Percentiles rank a stretch among this genome's conserved stretches.
Evolutionary conservation across 1,140 invertebrate genomes (phyloP).

Genomic region (Choristoneura fumiferana): DNA sequence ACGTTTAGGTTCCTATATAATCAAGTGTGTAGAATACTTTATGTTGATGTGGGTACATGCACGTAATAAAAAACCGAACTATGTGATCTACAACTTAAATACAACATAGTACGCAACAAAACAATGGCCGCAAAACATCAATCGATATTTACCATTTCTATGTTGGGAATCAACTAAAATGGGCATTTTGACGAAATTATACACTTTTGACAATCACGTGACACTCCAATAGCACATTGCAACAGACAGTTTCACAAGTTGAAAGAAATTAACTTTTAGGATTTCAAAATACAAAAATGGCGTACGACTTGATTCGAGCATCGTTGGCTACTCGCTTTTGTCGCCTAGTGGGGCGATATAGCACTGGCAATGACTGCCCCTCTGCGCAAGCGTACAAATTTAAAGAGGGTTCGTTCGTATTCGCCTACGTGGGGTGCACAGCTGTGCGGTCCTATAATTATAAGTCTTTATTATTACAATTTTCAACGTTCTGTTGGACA

Average conservation of each 20-base stretch:
- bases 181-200: slow-evolving; percentile 53
- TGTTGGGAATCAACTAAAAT: slow-evolving; percentile 57
- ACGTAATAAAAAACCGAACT: too few relatives aligned
- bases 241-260: slow-evolving; percentile 33
- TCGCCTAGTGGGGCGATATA: slow-evolving; percentile 43
- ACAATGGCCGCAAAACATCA: slow-evolving; percentile 60
- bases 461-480: slow-evolving; percentile 2
- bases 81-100: too few relatives aligned
- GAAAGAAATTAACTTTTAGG: slow-evolving; percentile 24
- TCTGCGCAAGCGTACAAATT: slow-evolving; percentile 67
- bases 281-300: slow-evolving; percentile 33
- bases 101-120: slow-evolving; percentile 3
- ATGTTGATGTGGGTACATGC: too few relatives aligned
- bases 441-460: slow-evolving; percentile 43
- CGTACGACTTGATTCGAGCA: slow-evolving; percentile 45
- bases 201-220: slow-evolving; percentile 43
- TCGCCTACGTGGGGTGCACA: slow-evolving; percentile 62
- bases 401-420: slow-evolving; percentile 52
- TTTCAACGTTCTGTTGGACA: neutral
- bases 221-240: slow-evolving; percentile 57
- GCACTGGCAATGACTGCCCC: slow-evolving; percentile 48
- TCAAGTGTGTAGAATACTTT: too few relatives aligned
- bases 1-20: too few relatives aligned
- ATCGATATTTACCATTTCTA: slow-evolving; percentile 75
- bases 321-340: slow-evolving; percentile 52